Conservation (phyloP, 2,797 vertebrate genomes). For the Heteromormyrus szaboi region DNA sequence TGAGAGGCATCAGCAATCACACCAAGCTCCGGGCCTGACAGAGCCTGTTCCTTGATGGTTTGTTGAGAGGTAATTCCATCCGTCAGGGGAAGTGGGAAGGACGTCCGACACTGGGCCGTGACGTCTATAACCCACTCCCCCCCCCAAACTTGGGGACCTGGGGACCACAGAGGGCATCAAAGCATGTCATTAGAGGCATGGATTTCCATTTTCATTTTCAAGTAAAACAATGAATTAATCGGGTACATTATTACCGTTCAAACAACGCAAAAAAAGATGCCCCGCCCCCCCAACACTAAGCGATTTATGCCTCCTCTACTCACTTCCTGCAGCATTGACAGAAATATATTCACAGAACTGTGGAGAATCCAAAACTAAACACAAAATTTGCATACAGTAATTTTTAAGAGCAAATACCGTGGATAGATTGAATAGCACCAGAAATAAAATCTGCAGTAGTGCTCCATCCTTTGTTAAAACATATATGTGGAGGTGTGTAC, state of each 20-base stretch:
- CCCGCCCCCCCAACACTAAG: neutral
- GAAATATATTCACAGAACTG: neutral
- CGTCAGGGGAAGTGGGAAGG: neutral
- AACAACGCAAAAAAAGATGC: neutral
- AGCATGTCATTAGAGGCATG: neutral
- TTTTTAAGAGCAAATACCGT: neutral
- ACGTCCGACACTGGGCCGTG: neutral
- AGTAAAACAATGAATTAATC: neutral
- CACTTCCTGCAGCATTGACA: neutral
- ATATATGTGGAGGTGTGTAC: neutral
- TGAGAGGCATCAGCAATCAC: neutral
- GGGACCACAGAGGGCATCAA: neutral
- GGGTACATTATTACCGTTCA: neutral
- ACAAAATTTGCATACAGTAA: neutral
- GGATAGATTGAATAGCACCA: neutral
- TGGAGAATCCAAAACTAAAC: neutral
- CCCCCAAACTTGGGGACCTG: neutral
- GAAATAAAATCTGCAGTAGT: neutral
- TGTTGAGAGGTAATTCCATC: neutral
- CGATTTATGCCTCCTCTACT: neutral
- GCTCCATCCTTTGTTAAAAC: neutral
- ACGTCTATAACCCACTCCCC: neutral
- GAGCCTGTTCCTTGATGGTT: neutral
- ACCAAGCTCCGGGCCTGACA: neutral
- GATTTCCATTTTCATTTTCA: neutral